Evolutionary conservation across 1,140 invertebrate genomes (phyloP), one percentile per base, ranked within the genome.

Genomic region (Tetranychus urticae): DNA sequence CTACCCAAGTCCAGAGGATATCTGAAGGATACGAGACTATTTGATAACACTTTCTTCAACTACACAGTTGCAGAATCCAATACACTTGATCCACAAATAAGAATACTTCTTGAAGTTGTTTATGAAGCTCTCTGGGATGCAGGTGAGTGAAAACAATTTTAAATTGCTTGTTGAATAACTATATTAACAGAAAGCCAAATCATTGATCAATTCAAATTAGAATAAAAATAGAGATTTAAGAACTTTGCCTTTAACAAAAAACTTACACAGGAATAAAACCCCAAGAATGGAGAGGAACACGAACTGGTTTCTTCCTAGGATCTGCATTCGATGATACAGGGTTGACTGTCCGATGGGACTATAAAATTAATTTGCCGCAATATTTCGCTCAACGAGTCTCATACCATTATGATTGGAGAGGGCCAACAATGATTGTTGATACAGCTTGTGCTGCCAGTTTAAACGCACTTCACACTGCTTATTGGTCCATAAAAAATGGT

Each of bases 41-140:
- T 52, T 52, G 50, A 52, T 52, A n/a, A 52, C 31, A 33, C n/a
- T 31, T 52, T 52, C 6, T 52, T 52, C 5, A 33, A 33, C 23
- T 52, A 31, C 50, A 52, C n/a, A 6, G n/a, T 31, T 31, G 6
- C 8, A 2, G 50, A 52, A 52, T 12, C 50, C 2, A n/a, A 52
- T 52, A 31, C 50, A 13, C 50, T 57, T 35, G 56, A 97, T 71
- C 91, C 93, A 4, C 88, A 96, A 71, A 74, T 94, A 47, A 77
- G 92, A 64, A 77, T 96, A 67, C 73, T 97, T 35, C 77, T 97
- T 4, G 93, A 98, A 75, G 70, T 83, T 23, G 87, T 90, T 1
- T 82, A 94, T 72, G 93, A 97, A 77, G 83, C 88, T 1, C 85
- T 97, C 59, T 77, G 96, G 61, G 93, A 98, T 77, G 85, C 92